Conservation (phyloP, 2,797 vertebrate species). For the Ciconia nigra region DNA sequence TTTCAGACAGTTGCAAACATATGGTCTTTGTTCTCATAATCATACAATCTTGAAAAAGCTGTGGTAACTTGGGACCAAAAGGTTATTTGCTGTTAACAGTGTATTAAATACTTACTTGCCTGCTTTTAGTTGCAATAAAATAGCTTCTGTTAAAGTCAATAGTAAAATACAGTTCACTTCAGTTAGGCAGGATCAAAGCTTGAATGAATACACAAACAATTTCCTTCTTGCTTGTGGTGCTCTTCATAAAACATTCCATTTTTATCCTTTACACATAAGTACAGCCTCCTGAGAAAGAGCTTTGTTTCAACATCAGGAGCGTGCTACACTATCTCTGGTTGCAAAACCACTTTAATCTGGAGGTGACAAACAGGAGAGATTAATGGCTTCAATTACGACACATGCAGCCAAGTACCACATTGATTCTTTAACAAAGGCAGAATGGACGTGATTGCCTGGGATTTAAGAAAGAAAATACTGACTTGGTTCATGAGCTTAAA, state of each 20-base stretch:
- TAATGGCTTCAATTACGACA: slow-evolving; percentile 5
- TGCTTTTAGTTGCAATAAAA: not conserved
- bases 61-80: not conserved
- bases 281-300: not conserved
- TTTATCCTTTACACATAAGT: not conserved
- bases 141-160: not conserved
- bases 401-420: not conserved
- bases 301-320: not conserved
- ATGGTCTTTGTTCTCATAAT: not conserved
- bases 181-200: not conserved
- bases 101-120: not conserved
- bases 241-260: not conserved
- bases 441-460: not conserved
- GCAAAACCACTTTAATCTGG: slow-evolving; percentile 4
- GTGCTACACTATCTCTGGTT: not conserved
- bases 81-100: not conserved
- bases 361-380: slow-evolving; percentile 16
- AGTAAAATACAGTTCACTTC: not conserved
- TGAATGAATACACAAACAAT: not conserved
- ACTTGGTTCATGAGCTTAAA: not conserved
- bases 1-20: not conserved
- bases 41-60: not conserved
- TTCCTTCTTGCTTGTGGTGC: not conserved
- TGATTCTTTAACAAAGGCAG: not conserved
- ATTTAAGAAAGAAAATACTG: not conserved